Evolutionary conservation across 1,140 invertebrate genomes (phyloP).

Genomic region (Archivesica marissinica): DNA sequence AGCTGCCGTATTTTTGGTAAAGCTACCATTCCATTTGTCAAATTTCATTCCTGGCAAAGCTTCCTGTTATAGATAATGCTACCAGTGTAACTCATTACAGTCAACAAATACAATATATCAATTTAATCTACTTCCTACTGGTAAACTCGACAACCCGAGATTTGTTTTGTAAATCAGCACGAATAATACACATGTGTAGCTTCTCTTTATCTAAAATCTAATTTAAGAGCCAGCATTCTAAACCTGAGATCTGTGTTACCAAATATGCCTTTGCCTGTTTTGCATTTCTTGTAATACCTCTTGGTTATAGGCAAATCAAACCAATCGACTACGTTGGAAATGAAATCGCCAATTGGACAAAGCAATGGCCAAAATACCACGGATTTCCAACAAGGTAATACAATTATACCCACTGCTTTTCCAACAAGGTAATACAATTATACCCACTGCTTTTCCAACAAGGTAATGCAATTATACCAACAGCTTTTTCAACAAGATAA

Average conservation of each 20-base stretch:
- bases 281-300: slow-evolving; percentile 9
- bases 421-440: slow-evolving; percentile 12
- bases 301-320: slow-evolving; percentile 29
- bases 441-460: not conserved
- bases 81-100: too few species aligned
- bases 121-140: too few species aligned
- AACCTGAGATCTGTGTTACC: slow-evolving; percentile 26
- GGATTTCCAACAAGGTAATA: slow-evolving; percentile 7
- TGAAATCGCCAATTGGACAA: not conserved
- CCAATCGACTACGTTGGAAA: slow-evolving; percentile 6
- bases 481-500: not conserved
- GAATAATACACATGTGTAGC: too few species aligned
- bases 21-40: too few species aligned
- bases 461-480: slow-evolving; percentile 10
- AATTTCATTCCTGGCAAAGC: too few species aligned
- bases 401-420: not conserved
- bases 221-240: slow-evolving; percentile 34
- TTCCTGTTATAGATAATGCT: too few species aligned
- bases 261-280: slow-evolving; percentile 20
- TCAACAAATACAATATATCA: too few species aligned
- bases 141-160: too few species aligned
- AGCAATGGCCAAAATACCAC: slow-evolving; percentile 39
- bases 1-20: too few species aligned
- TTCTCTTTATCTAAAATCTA: too few species aligned
- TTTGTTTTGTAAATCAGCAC: too few species aligned